Evolutionary conservation across 2,113 vertebrate genomes (phyloP).

Genomic region (Nannospalax galili): DNA sequence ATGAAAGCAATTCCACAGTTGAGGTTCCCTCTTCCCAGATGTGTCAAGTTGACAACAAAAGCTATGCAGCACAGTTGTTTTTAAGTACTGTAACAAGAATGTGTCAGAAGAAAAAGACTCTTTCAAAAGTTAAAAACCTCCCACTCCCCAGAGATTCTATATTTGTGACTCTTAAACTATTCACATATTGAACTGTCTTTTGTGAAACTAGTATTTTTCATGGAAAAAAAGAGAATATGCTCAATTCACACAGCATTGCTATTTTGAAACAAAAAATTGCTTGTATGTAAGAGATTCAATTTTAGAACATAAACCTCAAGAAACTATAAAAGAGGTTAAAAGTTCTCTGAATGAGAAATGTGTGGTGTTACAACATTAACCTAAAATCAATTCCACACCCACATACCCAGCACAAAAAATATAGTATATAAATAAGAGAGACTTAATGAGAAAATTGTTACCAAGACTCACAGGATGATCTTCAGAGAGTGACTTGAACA

Average conservation of each 20-base stretch:
- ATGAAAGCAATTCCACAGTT: no score
- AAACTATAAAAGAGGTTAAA: not conserved
- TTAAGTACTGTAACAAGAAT: not conserved
- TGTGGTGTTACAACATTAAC: not conserved
- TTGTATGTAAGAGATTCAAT: not conserved
- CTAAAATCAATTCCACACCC: not conserved
- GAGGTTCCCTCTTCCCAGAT: no score
- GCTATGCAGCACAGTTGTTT: no score
- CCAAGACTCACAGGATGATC: not conserved
- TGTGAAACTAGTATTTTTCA: not conserved
- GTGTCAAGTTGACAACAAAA: no score
- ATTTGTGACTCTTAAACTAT: not conserved
- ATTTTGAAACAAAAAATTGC: not conserved
- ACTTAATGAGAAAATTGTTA: not conserved
- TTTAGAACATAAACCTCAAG: not conserved
- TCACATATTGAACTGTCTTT: not conserved
- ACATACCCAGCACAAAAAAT: not conserved
- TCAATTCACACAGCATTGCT: not conserved
- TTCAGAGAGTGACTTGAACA: not conserved
- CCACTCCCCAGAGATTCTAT: not conserved
- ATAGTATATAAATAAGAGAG: not conserved
- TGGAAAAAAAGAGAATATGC: not conserved
- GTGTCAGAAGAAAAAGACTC: not conserved
- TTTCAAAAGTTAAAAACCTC: not conserved
- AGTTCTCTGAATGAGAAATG: not conserved